phyloP scores from a whole-genome alignment of 2,113 vertebrate genomes.

The Arizona elegans region DNA sequence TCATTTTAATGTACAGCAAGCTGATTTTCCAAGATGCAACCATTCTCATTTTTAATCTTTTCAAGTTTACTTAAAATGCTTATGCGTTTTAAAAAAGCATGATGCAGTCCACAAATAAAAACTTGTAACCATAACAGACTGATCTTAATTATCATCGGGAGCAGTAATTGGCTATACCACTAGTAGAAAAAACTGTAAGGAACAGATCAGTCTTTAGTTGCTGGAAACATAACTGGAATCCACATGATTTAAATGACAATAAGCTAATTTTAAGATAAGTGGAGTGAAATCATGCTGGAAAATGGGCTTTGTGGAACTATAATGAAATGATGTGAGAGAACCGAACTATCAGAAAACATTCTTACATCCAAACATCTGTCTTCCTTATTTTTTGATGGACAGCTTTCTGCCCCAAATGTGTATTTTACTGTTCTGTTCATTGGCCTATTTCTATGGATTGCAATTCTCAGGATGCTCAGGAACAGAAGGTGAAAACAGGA shows the following conservation, averaged over 20 bases:
- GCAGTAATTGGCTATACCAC: background rate
- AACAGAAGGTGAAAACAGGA: background rate
- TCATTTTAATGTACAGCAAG: background rate
- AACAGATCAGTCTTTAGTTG: background rate
- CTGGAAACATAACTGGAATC: background rate
- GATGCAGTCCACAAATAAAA: background rate
- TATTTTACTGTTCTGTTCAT: background rate
- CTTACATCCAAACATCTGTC: background rate
- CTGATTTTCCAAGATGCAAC: background rate
- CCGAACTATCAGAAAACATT: background rate
- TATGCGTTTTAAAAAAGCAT: background rate
- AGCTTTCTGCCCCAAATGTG: background rate
- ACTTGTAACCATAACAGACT: background rate
- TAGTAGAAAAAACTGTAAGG: background rate
- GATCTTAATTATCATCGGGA: background rate
- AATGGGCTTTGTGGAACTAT: too few species aligned
- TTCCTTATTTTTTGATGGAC: background rate
- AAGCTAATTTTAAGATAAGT: background rate
- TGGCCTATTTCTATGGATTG: background rate
- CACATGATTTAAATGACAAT: background rate
- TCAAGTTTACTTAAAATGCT: background rate
- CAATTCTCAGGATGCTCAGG: conserved; percentile 14
- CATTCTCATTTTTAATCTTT: background rate
- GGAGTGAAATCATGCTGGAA: background rate
- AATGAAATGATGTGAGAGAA: background rate